phyloP scores from a whole-genome alignment of 1,140 invertebrate species.

The Eriosoma lanigerum region DNA sequence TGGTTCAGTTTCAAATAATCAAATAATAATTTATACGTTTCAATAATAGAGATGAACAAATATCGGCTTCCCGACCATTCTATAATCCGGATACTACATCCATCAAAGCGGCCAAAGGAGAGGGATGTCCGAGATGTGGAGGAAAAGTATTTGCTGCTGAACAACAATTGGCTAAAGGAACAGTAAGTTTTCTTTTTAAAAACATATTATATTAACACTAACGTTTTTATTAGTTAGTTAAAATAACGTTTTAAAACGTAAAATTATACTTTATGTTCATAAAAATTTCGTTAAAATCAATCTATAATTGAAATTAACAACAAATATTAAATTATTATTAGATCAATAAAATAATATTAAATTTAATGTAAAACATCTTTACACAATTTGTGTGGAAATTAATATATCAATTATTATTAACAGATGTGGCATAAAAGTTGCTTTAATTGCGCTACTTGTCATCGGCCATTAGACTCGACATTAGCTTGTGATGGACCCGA shows the following conservation, averaged over 20 bases:
- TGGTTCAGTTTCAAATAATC: not conserved
- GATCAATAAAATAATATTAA: no score
- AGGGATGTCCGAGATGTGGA: constrained; percentile 88
- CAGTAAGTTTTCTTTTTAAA: constrained; percentile 64
- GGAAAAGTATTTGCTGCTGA: constrained; percentile 93
- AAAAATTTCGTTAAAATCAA: no score
- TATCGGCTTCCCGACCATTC: constrained; percentile 72
- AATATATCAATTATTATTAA: not conserved
- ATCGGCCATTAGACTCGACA: constrained; percentile 90
- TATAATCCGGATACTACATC: constrained; percentile 83
- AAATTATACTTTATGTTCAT: no score
- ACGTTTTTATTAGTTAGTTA: no score
- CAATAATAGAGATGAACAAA: constrained; percentile 73
- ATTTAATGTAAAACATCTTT: no score
- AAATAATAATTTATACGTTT: not conserved
- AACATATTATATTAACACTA: no score
- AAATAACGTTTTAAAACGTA: no score
- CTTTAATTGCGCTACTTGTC: constrained; percentile 89
- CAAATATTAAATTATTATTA: no score
- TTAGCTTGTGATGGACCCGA: constrained; percentile 86
- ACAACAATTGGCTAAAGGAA: constrained; percentile 89
- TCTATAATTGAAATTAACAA: no score
- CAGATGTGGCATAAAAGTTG: constrained; percentile 94
- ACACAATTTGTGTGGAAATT: no score
- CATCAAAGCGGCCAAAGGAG: constrained; percentile 81